phyloP scores from a whole-genome alignment of 2,888 invertebrate genomes.

The Cerceris ruficornis region DNA sequence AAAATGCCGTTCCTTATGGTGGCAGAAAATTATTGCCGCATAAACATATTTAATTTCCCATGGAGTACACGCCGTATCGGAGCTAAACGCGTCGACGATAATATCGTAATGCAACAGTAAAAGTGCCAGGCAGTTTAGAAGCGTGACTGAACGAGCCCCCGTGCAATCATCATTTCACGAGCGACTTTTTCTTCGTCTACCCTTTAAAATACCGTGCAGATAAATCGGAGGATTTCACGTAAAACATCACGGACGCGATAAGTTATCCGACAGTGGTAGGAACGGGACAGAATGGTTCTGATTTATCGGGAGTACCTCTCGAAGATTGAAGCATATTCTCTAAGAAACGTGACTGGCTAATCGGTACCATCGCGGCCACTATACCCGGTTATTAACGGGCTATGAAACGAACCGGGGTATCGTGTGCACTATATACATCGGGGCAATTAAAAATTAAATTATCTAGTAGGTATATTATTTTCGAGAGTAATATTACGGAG shows the following conservation, averaged over 20 bases:
- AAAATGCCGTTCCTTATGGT: neutral
- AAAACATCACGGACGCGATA: slow-evolving; percentile 26
- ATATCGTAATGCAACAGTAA: slow-evolving; percentile 28
- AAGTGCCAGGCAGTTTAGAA: slow-evolving; percentile 16
- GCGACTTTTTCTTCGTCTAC: neutral
- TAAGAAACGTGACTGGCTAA: slow-evolving; percentile 62
- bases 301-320: slow-evolving; percentile 49
- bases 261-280: slow-evolving; percentile 14
- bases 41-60: slow-evolving; percentile 18
- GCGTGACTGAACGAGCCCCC: slow-evolving; percentile 16
- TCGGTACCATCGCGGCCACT: slow-evolving; percentile 52
- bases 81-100: slow-evolving; percentile 20
- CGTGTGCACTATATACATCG: slow-evolving; percentile 22
- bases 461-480: neutral
- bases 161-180: slow-evolving; percentile 27
- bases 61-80: neutral
- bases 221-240: slow-evolving; percentile 25
- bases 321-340: slow-evolving; percentile 45
- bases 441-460: neutral
- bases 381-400: slow-evolving; percentile 45
- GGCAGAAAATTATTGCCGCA: slow-evolving; percentile 14
- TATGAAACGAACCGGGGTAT: slow-evolving; percentile 30
- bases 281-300: slow-evolving; percentile 23
- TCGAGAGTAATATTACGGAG: neutral
- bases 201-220: slow-evolving; percentile 12